Percentiles rank a stretch among this genome's conserved stretches.
Evolutionary conservation across 2,888 invertebrate species (phyloP).

Genomic region (Odontocerum albicorne): DNA sequence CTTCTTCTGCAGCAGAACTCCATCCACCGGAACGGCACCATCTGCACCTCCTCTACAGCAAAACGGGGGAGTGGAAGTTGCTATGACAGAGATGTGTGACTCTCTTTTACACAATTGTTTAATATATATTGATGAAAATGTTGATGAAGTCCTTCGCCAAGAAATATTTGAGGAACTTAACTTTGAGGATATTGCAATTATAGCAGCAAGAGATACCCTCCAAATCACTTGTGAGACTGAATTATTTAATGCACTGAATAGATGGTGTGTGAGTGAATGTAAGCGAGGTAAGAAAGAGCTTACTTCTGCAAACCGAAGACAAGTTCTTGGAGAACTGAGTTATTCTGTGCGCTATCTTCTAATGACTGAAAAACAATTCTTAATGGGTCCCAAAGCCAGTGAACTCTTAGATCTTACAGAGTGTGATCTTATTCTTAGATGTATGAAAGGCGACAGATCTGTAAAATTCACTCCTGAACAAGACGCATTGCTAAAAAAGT

Average conservation of each 20-base stretch:
- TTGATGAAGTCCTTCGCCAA: conserved; percentile 56
- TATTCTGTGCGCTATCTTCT: conserved; percentile 68
- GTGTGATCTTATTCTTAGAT: conserved; percentile 49
- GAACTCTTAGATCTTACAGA: conserved; percentile 55
- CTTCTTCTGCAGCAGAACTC: conserved; percentile 50
- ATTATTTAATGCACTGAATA: conserved; percentile 64
- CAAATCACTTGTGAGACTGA: conserved; percentile 63
- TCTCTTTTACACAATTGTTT: conserved; percentile 69
- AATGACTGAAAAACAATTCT: conserved; percentile 66
- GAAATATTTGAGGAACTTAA: conserved; percentile 64
- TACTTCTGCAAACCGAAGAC: conserved; percentile 51
- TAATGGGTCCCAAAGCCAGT: conserved; percentile 54
- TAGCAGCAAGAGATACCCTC: conserved; percentile 69
- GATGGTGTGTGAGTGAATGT: conserved; percentile 54
- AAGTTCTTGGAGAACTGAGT: conserved; percentile 55
- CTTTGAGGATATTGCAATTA: conserved; percentile 63
- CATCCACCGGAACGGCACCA: conserved; percentile 55
- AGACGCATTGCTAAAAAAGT: conserved; percentile 49
- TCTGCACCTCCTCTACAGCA: conserved; percentile 50
- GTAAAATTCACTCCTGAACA: conserved; percentile 54
- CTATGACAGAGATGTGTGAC: conserved; percentile 52
- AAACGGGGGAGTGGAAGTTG: conserved; percentile 48
- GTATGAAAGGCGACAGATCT: conserved; percentile 44
- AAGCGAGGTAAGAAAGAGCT: conserved; percentile 51
- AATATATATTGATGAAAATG: conserved; percentile 59